These are phyloP conservation scores for Cryptus armator DNA, from an alignment of 2,888 invertebrate genomes.

Conservation along the genomic window DNA sequence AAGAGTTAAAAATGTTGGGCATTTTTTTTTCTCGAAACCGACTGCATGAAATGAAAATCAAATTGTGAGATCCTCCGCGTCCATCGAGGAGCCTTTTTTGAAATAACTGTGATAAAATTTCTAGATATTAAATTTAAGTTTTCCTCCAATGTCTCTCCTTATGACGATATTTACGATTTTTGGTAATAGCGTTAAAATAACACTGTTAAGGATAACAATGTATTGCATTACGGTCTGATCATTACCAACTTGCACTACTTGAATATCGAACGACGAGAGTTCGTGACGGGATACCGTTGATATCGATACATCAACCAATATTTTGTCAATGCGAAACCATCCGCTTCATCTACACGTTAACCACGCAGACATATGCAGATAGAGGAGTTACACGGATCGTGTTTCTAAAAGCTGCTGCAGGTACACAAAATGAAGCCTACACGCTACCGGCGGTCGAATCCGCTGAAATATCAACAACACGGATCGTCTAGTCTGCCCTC, in stretches of 20 bases:
- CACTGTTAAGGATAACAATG: not conserved
- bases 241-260: conserved; percentile 49
- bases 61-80: not conserved
- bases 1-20: not conserved
- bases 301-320: not conserved
- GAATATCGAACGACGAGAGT: not conserved
- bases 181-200: not conserved
- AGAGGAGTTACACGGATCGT: conserved; percentile 4
- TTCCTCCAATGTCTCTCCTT: not conserved
- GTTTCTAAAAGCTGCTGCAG: conserved; percentile 9
- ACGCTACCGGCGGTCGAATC: conserved; percentile 34
- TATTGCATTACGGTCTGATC: conserved; percentile 38
- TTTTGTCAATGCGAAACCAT: not conserved
- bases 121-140: not conserved
- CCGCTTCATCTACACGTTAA: not conserved
- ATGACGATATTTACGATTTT: not conserved
- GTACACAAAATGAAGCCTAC: not conserved
- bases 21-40: not conserved
- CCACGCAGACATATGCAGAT: conserved; percentile 1
- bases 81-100: not conserved
- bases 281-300: not conserved
- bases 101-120: not conserved
- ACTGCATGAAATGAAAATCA: not conserved
- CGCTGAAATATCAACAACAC: conserved; percentile 15
- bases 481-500: conserved; percentile 22